Evolutionary conservation across 2,797 vertebrate genomes (phyloP).

Genomic region (Botia kubotai): DNA sequence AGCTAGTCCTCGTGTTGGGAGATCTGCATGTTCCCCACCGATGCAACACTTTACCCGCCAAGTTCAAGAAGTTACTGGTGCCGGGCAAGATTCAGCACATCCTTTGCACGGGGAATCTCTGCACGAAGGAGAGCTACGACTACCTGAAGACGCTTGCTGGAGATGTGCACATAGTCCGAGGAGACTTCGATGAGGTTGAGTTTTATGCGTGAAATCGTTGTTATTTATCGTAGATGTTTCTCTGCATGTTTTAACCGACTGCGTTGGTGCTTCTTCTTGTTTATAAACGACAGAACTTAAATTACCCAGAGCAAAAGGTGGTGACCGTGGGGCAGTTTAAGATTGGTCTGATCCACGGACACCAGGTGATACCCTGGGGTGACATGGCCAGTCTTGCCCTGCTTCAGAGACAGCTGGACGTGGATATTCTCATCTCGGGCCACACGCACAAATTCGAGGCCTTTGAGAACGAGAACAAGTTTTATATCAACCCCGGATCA

Average conservation of each 20-base stretch:
- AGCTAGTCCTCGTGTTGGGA: constrained; percentile 99
- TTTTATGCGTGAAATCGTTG: neutral
- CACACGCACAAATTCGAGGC: constrained; percentile 99
- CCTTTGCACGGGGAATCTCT: constrained; percentile 98
- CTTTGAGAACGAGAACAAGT: constrained; percentile 98
- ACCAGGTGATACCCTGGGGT: constrained; percentile 98
- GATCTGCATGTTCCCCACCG: constrained; percentile 98
- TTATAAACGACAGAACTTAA: constrained; percentile 84
- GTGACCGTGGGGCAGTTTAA: constrained; percentile 99
- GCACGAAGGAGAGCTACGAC: constrained; percentile 99
- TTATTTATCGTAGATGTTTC: neutral
- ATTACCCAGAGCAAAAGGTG: constrained; percentile 98
- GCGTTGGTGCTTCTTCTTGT: neutral
- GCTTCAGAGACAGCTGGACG: constrained; percentile 95
- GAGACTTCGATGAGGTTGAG: constrained; percentile 95
- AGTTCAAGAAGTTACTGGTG: constrained; percentile 98
- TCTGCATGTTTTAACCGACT: neutral
- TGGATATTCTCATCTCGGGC: constrained; percentile 98
- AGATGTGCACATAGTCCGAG: constrained; percentile 96
- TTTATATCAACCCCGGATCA: constrained; percentile 98
- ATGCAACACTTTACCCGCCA: constrained; percentile 97
- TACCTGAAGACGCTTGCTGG: constrained; percentile 98
- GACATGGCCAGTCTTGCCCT: constrained; percentile 96
- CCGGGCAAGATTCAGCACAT: constrained; percentile 99
- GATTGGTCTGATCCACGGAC: constrained; percentile 97